Evolutionary conservation across 2,113 vertebrate species (phyloP), one percentile per base, ranked within the genome.

Genomic region (Myxocyprinus asiaticus): DNA sequence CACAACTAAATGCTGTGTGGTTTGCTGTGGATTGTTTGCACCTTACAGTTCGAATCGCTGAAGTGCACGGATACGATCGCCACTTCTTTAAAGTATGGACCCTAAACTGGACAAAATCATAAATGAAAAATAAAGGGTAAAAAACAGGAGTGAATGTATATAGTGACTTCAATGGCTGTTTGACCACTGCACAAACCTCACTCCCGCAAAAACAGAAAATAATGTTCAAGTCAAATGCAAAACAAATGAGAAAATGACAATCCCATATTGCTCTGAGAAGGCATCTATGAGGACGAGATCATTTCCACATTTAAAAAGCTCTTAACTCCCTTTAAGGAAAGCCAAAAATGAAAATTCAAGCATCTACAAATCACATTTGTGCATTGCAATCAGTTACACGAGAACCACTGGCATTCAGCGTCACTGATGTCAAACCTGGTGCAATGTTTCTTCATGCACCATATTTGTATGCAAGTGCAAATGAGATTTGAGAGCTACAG

Each of bases 121-220:
- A 22, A 55, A 56, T 5, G 0, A 43, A 69, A 69, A 42, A 70
- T 42, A 70, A 42, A 61, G 15, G 10, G 15, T 22, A 74, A 22
- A 50, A 14, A n/a, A 33, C 11, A 22, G 45, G 58, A 74, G 72
- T 9, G 15, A 4, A n/a, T 58, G 15, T 10, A 63, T 42, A 74
- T 9, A 14, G 71, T 63, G 71, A 50, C 11, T 74, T 50, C 62
- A 76, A 66, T 65, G 74, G 74, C 74, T 76, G 62, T 4, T 9
- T 76, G 74, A 76, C 74, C 74, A 76, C 43, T 10, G 74, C 74
- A 76, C 74, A 64, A 55, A 53, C 74, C 61, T 42, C 47, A 11
- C 61, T 15, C 48, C 9, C 42, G 15, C 9, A 8, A 64, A 73
- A 22, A 22, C 10, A 0, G 22, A 33, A 64, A 45, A 74, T 17